These are phyloP conservation scores for Leptopterna dolabrata DNA, from an alignment of 2,888 invertebrate species.

Conservation along the genomic window DNA sequence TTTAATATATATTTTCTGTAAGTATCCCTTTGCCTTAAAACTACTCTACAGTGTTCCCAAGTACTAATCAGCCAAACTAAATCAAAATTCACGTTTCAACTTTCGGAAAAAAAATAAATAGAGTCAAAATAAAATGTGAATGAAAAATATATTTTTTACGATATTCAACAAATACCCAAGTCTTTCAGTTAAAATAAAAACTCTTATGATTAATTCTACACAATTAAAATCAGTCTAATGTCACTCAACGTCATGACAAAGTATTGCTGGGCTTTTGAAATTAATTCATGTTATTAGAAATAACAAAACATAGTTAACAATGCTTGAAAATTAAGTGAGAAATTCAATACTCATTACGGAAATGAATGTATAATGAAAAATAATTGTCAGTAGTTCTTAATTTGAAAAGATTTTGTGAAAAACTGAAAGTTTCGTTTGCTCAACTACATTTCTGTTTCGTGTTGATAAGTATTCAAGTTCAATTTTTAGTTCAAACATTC, in stretches of 20 bases:
- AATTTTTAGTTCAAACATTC: too few species aligned
- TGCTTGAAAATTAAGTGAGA: too few species aligned
- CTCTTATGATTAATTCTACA: background rate
- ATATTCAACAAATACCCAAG: constrained; percentile 20
- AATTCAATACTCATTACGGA: background rate
- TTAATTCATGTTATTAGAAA: background rate
- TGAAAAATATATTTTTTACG: background rate
- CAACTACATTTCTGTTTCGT: too few species aligned
- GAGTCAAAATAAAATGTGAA: background rate
- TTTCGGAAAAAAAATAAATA: background rate
- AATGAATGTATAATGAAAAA: background rate
- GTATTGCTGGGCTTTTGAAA: constrained; percentile 23
- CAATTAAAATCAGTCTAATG: constrained; percentile 45
- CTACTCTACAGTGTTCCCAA: constrained; percentile 22
- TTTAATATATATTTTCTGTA: background rate
- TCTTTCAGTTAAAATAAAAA: background rate
- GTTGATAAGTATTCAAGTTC: too few species aligned
- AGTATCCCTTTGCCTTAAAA: background rate
- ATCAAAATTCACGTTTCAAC: background rate
- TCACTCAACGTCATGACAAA: constrained; percentile 29
- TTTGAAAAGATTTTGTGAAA: background rate
- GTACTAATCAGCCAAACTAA: constrained; percentile 27
- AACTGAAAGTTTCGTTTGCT: background rate
- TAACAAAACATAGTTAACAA: background rate
- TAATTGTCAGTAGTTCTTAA: too few species aligned